Base-by-base conservation (phyloP, 2,113 vertebrate genomes). In the Lycaon pictus region DNA sequence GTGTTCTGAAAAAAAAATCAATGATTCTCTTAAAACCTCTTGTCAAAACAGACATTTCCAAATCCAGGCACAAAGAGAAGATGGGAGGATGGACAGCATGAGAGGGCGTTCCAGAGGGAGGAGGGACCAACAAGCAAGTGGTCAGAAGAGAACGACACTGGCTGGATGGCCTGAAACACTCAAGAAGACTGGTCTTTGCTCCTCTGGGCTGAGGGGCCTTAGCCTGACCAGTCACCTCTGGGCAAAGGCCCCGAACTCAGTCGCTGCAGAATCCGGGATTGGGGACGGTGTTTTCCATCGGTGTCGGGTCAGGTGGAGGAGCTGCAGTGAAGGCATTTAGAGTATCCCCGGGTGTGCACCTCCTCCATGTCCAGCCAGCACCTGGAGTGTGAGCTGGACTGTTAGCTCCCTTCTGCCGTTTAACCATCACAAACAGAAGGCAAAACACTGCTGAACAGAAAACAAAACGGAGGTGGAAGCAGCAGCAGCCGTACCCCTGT, bases 151-250 rank as follows among this genome's bases (percentile, higher is more conserved):
- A 20, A 10, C 0, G 16, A 5, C 4, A 1, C 0, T 0, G 0
- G 35, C 0, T 8, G 11, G 13, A 13, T 37, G 4, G 5, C 19
- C 0, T 7, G 19, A 19, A 56, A 1, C 2, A 0, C 6, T 5
- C 4, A 3, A 9, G 37, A 67, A 20, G 10, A 2, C 7, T 5
- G 37, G 56, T 17, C 37, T 37, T 23, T 7, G 2, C 25, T 35
- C 11, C 22, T 20, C 35, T 1, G 35, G 15, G 20, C 48, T 35
- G 2, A 11, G 56, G 69, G 4, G 2, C 43, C 60, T 27, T 35
- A 72, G 71, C 20, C 25, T 1, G 0, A 12, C 5, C 16, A 1
- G 3, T 43, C 43, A 43, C 43, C 43, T 43, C 43, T 43, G 43
- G 43, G 6, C 43, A 43, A 43, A 43, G 43, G 43, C 43, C 43